These are phyloP conservation scores for Himantopus leucocephalus DNA, from an alignment of 2,113 vertebrate genomes.

Conservation along the genomic window DNA sequence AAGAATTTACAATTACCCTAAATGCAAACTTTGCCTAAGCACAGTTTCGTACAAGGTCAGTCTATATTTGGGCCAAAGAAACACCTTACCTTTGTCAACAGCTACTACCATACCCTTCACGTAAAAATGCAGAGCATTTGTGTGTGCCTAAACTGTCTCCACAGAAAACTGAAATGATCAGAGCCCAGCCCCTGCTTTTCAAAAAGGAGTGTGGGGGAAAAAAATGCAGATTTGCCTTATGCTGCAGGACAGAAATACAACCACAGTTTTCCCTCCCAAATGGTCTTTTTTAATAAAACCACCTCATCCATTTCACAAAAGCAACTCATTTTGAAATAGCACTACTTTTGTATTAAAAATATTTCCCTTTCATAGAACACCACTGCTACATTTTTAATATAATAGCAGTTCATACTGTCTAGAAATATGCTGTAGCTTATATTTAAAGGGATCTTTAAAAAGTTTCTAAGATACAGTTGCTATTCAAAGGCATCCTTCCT, in stretches of 20 bases:
- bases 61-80: neutral
- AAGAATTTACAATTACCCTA: neutral
- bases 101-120: neutral
- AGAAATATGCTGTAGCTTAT: neutral
- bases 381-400: constrained; percentile 13
- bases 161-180: neutral
- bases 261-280: neutral
- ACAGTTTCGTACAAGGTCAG: neutral
- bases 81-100: neutral
- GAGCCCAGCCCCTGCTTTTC: neutral
- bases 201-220: neutral
- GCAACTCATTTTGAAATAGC: constrained; percentile 36
- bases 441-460: constrained; percentile 25
- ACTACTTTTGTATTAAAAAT: constrained; percentile 30
- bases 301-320: constrained; percentile 6
- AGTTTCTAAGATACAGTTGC: neutral
- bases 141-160: neutral
- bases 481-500: neutral
- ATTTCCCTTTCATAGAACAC: constrained; percentile 37
- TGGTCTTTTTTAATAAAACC: constrained; percentile 28
- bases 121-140: neutral
- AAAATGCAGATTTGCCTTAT: neutral
- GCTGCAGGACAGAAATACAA: neutral
- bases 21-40: neutral
- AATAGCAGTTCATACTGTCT: neutral